A percentile compares a stretch with the other conserved stretches of the same genome.
These are phyloP conservation scores for Enteromius paludinosus DNA, from an alignment of 2,797 vertebrate species.

Conservation along the genomic window DNA sequence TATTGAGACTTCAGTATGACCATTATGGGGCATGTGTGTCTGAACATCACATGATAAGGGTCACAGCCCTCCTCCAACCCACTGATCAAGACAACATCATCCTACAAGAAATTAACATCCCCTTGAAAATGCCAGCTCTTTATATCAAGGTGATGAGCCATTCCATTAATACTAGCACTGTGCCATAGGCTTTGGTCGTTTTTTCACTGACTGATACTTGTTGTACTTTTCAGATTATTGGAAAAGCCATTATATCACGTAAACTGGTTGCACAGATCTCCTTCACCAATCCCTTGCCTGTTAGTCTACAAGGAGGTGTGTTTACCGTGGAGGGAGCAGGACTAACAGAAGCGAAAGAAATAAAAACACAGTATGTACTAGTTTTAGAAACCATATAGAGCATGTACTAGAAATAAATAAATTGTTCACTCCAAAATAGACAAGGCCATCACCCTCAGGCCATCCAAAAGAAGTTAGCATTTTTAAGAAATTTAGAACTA, in stretches of 20 bases:
- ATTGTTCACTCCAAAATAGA: background rate
- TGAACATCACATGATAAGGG: slow-evolving; percentile 76
- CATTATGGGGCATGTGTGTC: slow-evolving; percentile 74
- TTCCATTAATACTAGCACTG: background rate
- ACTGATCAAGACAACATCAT: slow-evolving; percentile 62
- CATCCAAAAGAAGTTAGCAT: background rate
- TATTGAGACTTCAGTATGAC: slow-evolving; percentile 75
- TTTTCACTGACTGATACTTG: background rate
- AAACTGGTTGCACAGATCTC: slow-evolving; percentile 68
- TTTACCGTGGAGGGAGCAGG: slow-evolving; percentile 82
- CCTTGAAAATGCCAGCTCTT: slow-evolving; percentile 73
- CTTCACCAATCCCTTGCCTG: slow-evolving; percentile 80
- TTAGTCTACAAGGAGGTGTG: slow-evolving; percentile 72
- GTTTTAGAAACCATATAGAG: background rate
- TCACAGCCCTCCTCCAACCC: slow-evolving; percentile 69
- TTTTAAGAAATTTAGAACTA: background rate
- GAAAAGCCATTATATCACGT: slow-evolving; percentile 61
- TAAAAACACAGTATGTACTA: slow-evolving; percentile 73
- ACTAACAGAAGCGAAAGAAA: slow-evolving; percentile 68
- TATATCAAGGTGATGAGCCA: slow-evolving; percentile 64
- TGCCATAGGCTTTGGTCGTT: background rate
- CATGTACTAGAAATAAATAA: background rate
- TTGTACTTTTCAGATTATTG: slow-evolving; percentile 67
- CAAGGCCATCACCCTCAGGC: background rate
- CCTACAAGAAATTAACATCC: slow-evolving; percentile 72